A percentile compares a stretch with the other conserved stretches of the same genome.
Evolutionary conservation across 2,797 vertebrate species (phyloP).

Genomic region (Nothura maculosa): DNA sequence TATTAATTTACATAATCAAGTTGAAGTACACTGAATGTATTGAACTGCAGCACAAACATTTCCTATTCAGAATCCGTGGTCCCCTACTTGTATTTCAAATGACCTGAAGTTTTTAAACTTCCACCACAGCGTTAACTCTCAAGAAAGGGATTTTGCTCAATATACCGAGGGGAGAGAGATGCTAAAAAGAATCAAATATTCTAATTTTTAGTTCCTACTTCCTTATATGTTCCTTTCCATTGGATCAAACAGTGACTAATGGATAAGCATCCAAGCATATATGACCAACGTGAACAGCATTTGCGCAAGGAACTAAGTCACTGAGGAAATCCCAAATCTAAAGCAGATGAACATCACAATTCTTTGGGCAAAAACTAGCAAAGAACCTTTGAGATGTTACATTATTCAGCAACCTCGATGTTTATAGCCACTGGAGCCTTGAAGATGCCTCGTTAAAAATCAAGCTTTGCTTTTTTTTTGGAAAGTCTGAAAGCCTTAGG

Average conservation of each 20-base stretch:
- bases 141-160: slow-evolving; percentile 51
- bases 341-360: neutral
- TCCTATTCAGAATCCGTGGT: slow-evolving; percentile 49
- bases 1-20: slow-evolving; percentile 44
- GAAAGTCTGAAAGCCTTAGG: neutral
- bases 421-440: slow-evolving; percentile 2
- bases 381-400: neutral
- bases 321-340: neutral
- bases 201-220: neutral
- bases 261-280: neutral
- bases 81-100: slow-evolving; percentile 52
- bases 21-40: slow-evolving; percentile 53
- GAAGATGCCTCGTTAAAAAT: neutral
- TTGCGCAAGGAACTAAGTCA: neutral
- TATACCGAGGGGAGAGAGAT: neutral
- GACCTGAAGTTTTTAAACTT: slow-evolving; percentile 16
- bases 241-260: neutral
- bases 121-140: slow-evolving; percentile 3
- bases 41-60: slow-evolving; percentile 49
- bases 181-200: neutral
- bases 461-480: neutral
- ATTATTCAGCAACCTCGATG: neutral
- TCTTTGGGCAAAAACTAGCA: neutral
- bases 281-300: neutral
- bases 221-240: neutral